Base-by-base conservation (phyloP, 2,888 invertebrate species). In the Cephus sareptanus region DNA sequence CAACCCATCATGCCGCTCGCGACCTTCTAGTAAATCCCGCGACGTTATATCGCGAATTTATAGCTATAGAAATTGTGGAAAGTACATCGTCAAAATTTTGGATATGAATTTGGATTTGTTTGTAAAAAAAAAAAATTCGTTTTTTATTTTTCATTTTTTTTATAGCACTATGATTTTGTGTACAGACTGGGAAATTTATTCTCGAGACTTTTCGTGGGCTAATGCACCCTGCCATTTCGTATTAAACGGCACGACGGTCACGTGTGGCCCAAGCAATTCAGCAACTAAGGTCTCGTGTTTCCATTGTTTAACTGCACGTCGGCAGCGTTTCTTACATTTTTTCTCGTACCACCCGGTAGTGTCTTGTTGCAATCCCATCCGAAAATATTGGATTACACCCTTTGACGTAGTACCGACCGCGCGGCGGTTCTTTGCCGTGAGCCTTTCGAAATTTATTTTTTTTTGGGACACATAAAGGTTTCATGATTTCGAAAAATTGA, bases 321-420 rank as follows among this genome's bases (percentile, higher is more conserved):
- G 71, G 71, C 71, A 33, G 71, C 33, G 71, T 75, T 77, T 78
- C 70, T 80, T 77, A 73, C 73, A 79, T 81, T 83, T 79, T 79
- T 80, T 79, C 80, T 75, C 78, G 70, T 81, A 79, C 83, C 85
- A 84, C 81, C 82, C 85, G 86, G 85, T 84, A 86, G 85, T 84
- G 79, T 80, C 74, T 80, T 75, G 81, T 83, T 82, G 82, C 83
- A 86, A 85, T 83, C 79, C 81, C 82, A 85, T 83, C 81, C 78
- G 80, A 87, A 89, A 89, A 88, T 89, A 90, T 90, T 88, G 82
- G 79, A 86, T 90, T 90, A 89, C 89, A 83, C 80, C 82, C 87
- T 89, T 90, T 89, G 89, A 88, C 85, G 83, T 75, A 73, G 74
- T 78, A 76, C 85, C 87, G 87, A 85, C 84, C 71, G 71, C 4